Evolutionary conservation across 2,888 invertebrate genomes (phyloP), one percentile per base, ranked within the genome.

Genomic region (Raillietiella orientalis): DNA sequence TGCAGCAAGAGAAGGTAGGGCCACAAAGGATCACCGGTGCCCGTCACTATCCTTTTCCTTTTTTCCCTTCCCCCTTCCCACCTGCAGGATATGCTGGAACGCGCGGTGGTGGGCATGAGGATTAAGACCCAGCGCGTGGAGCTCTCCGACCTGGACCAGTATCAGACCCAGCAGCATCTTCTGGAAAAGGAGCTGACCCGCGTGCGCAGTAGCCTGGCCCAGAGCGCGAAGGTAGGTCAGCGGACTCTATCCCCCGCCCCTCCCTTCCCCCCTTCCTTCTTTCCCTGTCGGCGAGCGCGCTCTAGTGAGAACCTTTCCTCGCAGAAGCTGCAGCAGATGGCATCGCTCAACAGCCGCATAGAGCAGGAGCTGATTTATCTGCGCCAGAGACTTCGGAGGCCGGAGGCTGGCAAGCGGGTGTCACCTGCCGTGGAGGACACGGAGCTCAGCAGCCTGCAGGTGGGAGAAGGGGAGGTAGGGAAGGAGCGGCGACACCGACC

Each of bases 301-400:
- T 11, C 9, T 21, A 9, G 8, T n/a, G 11, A 16, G 10, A n/a
- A 21, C 25, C 9, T 14, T 17, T 10, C 20, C 34, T 30, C 34
- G 8, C 42, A 71, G 66, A 72, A 72, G 60, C 50, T 82, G 35
- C 79, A 82, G 48, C 75, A 77, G 46, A 77, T 75, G 0, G 74
- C 77, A 11, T 71, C 74, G 2, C 77, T 79, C 36, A 79, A 77
- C 43, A 72, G 74, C 5, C 60, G 71, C 2, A 46, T 82, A 31
- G 82, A 82, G 45, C 69, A 79, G 32, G 79, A 82, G 41, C 50
- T 82, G 34, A 58, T 75, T 26, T 60, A 75, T 14, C 46, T 82
- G 29, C 58, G 77, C 5, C 72, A 77, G 36, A 79, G 74, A 23
- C 11, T 23, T 8, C 10, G 9, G 8, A 23, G 11, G 8, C 24